Conservation (phyloP, 2,888 invertebrate species). For the Apocheima hispidaria region DNA sequence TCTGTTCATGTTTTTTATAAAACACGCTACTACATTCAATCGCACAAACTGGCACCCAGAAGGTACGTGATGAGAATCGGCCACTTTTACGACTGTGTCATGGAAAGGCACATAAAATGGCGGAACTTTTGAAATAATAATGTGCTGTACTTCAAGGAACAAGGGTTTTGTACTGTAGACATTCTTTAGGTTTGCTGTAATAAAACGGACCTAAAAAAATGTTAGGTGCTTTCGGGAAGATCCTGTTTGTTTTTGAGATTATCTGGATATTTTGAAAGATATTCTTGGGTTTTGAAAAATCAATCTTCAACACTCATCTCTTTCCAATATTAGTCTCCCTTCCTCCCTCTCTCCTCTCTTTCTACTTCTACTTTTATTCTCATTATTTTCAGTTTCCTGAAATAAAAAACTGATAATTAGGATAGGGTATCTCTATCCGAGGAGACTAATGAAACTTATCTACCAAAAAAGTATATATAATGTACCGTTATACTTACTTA, state of each 20-base stretch:
- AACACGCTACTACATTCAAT: conserved; percentile 51
- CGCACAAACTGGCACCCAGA: conserved; percentile 48
- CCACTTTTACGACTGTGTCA: conserved; percentile 52
- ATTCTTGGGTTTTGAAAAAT: background rate
- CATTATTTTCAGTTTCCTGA: no score
- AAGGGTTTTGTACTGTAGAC: conserved; percentile 2
- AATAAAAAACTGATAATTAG: no score
- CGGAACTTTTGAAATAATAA: conserved; percentile 35
- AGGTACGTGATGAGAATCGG: conserved; percentile 56
- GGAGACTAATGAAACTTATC: no score
- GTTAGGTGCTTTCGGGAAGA: background rate
- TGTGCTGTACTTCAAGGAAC: conserved; percentile 18
- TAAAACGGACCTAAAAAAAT: conserved; percentile 3
- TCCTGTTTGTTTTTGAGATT: background rate
- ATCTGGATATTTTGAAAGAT: background rate
- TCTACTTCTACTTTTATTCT: no score
- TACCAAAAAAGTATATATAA: no score
- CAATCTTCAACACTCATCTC: background rate
- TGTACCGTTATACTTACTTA: no score
- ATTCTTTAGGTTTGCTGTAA: background rate
- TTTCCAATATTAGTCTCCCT: no score
- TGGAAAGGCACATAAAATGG: conserved; percentile 40
- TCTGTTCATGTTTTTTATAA: conserved; percentile 43
- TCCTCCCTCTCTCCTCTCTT: no score
- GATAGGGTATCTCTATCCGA: no score